phyloP scores from a whole-genome alignment of 35 echinoderm and acorn worm species.

The Ptychodera flava region DNA sequence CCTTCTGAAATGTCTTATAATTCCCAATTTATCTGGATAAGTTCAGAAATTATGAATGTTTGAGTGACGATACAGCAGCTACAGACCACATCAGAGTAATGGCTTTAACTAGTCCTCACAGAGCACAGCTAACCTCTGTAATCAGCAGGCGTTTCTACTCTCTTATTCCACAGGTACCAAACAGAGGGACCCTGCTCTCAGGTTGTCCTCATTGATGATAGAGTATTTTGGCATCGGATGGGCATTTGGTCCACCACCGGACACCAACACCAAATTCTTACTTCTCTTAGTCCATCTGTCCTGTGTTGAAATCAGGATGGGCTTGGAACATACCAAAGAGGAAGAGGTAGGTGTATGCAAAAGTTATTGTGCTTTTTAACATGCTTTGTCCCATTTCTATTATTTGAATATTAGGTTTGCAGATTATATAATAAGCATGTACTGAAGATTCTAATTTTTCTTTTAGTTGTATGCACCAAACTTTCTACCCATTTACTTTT shows the following conservation, averaged over 20 bases:
- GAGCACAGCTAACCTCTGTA: too few species aligned
- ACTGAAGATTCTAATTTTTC: background rate
- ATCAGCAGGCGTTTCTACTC: too few species aligned
- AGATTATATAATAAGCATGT: background rate
- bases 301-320: slow-evolving; percentile 80
- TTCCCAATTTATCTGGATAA: too few species aligned
- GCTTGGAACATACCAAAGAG: slow-evolving; percentile 50
- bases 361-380: background rate
- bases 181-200: slow-evolving; percentile 65
- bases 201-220: slow-evolving; percentile 65
- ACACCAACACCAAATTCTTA: slow-evolving; percentile 60
- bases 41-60: too few species aligned
- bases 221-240: slow-evolving; percentile 52
- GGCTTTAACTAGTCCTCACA: too few species aligned
- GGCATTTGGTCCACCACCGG: slow-evolving; percentile 38
- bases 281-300: slow-evolving; percentile 65
- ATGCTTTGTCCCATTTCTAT: background rate
- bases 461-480: too few species aligned
- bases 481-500: too few species aligned
- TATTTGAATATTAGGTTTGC: background rate
- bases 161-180: slow-evolving; percentile 37
- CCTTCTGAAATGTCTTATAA: too few species aligned
- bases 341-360: slow-evolving; percentile 28
- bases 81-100: too few species aligned
- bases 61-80: too few species aligned